Base-by-base conservation (phyloP, 1,140 invertebrate species). In the Cotesia typhae region DNA sequence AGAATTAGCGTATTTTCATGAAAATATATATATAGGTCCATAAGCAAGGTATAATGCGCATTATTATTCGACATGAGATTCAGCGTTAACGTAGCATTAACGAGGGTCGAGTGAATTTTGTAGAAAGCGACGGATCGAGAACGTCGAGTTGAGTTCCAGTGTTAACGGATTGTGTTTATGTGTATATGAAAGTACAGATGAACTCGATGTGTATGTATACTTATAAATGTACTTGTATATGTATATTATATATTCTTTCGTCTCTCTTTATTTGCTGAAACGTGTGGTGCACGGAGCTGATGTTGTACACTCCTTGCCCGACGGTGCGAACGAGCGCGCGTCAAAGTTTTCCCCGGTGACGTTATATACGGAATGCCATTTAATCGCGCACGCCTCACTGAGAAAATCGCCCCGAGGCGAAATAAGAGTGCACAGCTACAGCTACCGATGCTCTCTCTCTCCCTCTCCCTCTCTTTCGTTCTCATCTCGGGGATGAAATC, bases 261-360 rank as follows among this genome's bases (percentile, higher is more conserved):
- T 63, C 12, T 20, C 9, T 20, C 59, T 47, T 47, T 47, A 47
- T 7, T 47, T 47, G 0, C 41, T 47, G 41, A 47, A 47, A 47
- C 41, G 41, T 51, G 41, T 67, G 14, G 51, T 51, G 37, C 67
- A 73, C 57, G 28, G 9, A 59, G 57, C 57, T 68, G 67, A 63
- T 67, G 73, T 70, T 70, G 73, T 67, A 71, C 74, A 64, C 64
- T 75, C 70, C 66, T 73, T 70, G 68, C 64, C 70, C 77, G 66
- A 63, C 71, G 71, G 76, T 76, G 76, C 77, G 73, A 68, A 61
- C 53, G 73, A 67, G 57, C 51, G 70, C 73, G 65, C 70, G 70
- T 75, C 65, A 55, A 73, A 77, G 75, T 74, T 74, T 79, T 73
- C 67, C 72, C 60, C 35, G 12, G 28, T 59, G 28, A 57, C 52